Base-by-base conservation (phyloP, 1,140 invertebrate genomes). In the Apis florea region DNA sequence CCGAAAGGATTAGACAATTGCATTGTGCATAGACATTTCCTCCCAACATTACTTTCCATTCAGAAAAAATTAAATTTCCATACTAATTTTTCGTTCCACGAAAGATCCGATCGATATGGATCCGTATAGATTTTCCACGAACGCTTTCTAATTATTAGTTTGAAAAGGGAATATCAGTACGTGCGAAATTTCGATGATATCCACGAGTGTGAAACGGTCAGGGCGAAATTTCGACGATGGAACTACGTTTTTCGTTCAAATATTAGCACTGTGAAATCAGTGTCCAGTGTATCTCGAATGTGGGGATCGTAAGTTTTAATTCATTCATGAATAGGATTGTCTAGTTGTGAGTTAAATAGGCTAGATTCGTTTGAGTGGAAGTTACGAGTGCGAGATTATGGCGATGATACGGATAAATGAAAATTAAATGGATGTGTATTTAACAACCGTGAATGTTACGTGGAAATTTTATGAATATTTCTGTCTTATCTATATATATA, bases 61-160 rank as follows among this genome's bases (percentile, higher is more conserved):
- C 31, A 5, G 31, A 40, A 40, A 6, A 40, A 40, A 40, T 40
- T 40, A 40, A 0, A 40, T 40, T 6, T 40, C 31, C 6, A 40
- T 40, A 40, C 5, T 40, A 40, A 40, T 5, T 40, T n/a, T 58
- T 19, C 24, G 40, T 75, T 73, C 54, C 31, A 5, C 61, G 53
- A 71, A 21, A 49, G 17, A 54, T 40, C 5, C 31, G 49, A 66
- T 9, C 12, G 19, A 24, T n/a, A n/a, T n/a, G 79, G 64, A 76
- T 76, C 21, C n/a, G 54, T 70, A 83, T 70, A 83, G 63, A 79
- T 83, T 83, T 83, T 61, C 68, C 77, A 58, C 76, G 79, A 82
- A 73, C 64, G 64, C 53, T 68, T 61, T 67, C 72, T 40, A 72
- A 58, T 66, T 67, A 73, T 53, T 76, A 31, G 47, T 82, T 82